Evolutionary conservation across 30 jellyfish, hydroid and myxozoan genomes (phyloP).

Genomic region (Chrysaora quinquecirrha): DNA sequence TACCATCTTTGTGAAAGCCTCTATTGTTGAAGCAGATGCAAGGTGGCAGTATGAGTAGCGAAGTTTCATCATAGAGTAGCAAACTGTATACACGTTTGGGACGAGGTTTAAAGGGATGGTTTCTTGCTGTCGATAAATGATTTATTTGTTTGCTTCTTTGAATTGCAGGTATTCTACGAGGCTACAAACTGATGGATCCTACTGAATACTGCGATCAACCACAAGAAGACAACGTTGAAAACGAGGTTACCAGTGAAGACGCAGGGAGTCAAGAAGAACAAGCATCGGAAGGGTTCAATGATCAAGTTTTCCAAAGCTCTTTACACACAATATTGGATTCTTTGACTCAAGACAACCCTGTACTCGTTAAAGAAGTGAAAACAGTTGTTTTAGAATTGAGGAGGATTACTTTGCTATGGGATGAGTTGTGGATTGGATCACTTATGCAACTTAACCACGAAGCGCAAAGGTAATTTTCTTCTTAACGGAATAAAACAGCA

Average conservation of each 20-base stretch:
- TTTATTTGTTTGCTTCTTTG: too few relatives aligned
- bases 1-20: too few relatives aligned
- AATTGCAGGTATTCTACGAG: slow-evolving; percentile 88
- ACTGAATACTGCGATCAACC: slow-evolving; percentile 91
- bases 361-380: slow-evolving; percentile 87
- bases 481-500: too few relatives aligned
- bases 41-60: too few relatives aligned
- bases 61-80: too few relatives aligned
- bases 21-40: too few relatives aligned
- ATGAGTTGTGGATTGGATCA: slow-evolving; percentile 99
- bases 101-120: too few relatives aligned
- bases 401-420: slow-evolving; percentile 96
- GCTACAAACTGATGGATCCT: slow-evolving; percentile 77
- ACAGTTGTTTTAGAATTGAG: slow-evolving; percentile 92
- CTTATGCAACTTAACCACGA: slow-evolving; percentile 95
- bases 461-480: slow-evolving; percentile 81
- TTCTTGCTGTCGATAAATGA: too few relatives aligned
- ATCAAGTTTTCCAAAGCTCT: slow-evolving; percentile 86
- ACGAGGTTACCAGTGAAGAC: slow-evolving; percentile 63
- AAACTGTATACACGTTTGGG: too few relatives aligned
- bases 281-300: slow-evolving; percentile 63
- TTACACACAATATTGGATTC: slow-evolving; percentile 92
- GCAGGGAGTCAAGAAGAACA: slow-evolving; percentile 80
- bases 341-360: slow-evolving; percentile 60
- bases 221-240: slow-evolving; percentile 40